Percentiles rank a stretch among this genome's conserved stretches.
These are phyloP conservation scores for Mobula birostris DNA, from an alignment of 2,113 vertebrate species.

Conservation along the genomic window DNA sequence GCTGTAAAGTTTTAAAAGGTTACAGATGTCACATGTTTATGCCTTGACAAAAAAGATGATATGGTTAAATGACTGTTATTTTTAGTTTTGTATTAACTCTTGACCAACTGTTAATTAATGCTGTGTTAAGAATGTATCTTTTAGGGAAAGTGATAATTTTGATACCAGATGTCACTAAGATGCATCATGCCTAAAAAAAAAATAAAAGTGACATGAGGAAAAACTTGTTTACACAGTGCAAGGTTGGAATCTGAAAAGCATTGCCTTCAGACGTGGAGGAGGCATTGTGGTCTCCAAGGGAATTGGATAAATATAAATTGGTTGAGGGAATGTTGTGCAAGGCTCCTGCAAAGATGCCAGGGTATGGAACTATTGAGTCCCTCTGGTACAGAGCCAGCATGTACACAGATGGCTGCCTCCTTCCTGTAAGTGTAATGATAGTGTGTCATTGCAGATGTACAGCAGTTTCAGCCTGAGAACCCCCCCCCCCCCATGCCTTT, in stretches of 20 bases:
- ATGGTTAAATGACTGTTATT: not conserved
- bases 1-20: not conserved
- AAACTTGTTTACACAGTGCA: too few species aligned
- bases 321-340: too few species aligned
- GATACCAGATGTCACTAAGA: not conserved
- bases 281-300: too few species aligned
- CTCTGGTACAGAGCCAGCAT: too few species aligned
- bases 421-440: too few species aligned
- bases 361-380: too few species aligned
- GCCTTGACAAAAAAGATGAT: not conserved
- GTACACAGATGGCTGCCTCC: too few species aligned
- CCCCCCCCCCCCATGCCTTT: not conserved
- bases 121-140: not conserved
- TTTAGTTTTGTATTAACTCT: not conserved
- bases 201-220: too few species aligned
- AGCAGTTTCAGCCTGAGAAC: not conserved
- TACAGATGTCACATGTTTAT: not conserved
- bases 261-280: too few species aligned
- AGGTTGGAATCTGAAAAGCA: too few species aligned
- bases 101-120: not conserved
- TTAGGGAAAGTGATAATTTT: not conserved
- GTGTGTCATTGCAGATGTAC: not conserved
- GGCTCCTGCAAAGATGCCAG: too few species aligned
- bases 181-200: not conserved
- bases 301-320: too few species aligned